These are phyloP conservation scores for Pristionchus arcanus DNA, from an alignment of 2,888 invertebrate species.

Conservation along the genomic window DNA sequence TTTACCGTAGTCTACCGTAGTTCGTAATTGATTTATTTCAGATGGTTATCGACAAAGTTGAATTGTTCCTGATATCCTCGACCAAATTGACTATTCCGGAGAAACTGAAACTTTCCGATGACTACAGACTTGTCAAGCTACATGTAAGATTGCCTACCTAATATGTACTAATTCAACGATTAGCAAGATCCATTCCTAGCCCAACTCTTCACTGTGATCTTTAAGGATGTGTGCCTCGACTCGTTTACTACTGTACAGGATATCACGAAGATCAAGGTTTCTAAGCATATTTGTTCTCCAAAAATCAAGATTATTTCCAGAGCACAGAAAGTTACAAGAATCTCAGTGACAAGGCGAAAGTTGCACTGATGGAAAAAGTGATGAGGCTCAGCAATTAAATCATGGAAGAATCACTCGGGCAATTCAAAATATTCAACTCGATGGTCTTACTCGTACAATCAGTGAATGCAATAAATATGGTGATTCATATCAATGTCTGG, in stretches of 20 bases:
- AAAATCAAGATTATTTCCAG: background rate
- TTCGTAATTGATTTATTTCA: background rate
- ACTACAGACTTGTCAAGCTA: background rate
- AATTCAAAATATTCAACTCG: background rate
- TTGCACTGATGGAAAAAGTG: background rate
- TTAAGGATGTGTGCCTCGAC: background rate
- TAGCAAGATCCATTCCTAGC: too few relatives aligned
- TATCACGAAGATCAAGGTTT: background rate
- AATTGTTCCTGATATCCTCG: background rate
- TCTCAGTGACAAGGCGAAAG: background rate
- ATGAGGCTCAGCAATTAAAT: background rate
- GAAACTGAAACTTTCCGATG: background rate
- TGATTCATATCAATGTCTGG: too few relatives aligned
- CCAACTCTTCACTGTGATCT: background rate
- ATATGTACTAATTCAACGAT: too few relatives aligned
- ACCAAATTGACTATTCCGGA: background rate
- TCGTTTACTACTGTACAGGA: background rate
- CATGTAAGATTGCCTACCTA: background rate
- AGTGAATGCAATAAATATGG: too few relatives aligned
- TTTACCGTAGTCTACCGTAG: background rate
- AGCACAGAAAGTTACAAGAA: background rate
- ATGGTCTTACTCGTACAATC: too few relatives aligned
- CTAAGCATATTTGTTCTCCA: too few relatives aligned
- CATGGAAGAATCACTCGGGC: background rate
- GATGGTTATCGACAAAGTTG: too few relatives aligned